Evolutionary conservation across 64 coral and sea anemone species (phyloP).

Genomic region (Porites australiensis): DNA sequence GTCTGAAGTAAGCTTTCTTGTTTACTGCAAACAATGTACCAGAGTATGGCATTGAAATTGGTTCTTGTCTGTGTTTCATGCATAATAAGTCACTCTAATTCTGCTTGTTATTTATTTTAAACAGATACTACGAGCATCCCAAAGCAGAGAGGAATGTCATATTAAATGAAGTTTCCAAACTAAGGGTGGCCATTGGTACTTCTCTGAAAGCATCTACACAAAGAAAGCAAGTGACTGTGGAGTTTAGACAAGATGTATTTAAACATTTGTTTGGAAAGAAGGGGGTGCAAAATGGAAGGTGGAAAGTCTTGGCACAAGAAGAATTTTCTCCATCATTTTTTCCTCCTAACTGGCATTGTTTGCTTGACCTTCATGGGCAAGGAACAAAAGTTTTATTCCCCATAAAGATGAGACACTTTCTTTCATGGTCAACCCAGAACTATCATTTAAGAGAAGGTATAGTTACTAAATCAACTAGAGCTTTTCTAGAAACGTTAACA

Average conservation of each 20-base stretch:
- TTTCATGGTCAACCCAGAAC: conserved; percentile 27
- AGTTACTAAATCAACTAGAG: conserved; percentile 36
- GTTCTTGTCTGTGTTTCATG: background rate
- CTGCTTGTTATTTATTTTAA: conserved; percentile 50
- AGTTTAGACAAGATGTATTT: conserved; percentile 63
- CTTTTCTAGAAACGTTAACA: conserved; percentile 49
- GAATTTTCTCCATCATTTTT: conserved; percentile 41
- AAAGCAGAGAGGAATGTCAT: conserved; percentile 54
- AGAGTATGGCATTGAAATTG: no score
- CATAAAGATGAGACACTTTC: conserved; percentile 21
- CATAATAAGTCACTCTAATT: background rate
- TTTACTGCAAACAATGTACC: no score
- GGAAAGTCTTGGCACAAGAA: conserved; percentile 43
- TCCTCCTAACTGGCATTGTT: conserved; percentile 22
- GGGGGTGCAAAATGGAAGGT: conserved; percentile 19
- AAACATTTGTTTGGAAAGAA: conserved; percentile 46
- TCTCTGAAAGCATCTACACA: conserved; percentile 30
- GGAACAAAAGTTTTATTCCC: conserved; percentile 24
- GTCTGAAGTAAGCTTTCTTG: conserved; percentile 62
- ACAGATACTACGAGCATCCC: conserved; percentile 76
- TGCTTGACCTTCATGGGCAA: conserved; percentile 63
- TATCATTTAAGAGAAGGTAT: background rate
- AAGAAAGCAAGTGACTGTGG: conserved; percentile 50
- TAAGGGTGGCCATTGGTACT: conserved; percentile 46
- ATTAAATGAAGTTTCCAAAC: conserved; percentile 59